Conservation (phyloP, 2,113 vertebrate genomes). For the Bubo bubo region DNA sequence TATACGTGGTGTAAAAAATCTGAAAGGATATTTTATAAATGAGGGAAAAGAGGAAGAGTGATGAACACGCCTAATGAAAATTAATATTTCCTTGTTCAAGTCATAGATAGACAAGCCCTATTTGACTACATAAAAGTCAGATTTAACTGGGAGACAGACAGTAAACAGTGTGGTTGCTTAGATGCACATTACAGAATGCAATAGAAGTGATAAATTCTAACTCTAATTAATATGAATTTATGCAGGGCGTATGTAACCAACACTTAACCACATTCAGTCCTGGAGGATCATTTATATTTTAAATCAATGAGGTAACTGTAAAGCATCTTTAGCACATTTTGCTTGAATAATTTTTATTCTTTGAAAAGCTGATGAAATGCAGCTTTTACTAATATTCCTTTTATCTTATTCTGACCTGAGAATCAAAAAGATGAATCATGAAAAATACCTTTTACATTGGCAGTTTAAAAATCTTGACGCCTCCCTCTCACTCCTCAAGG, state of each 20-base stretch:
- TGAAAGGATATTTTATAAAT: conserved; percentile 8
- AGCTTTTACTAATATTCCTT: neutral
- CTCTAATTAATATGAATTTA: conserved; percentile 5
- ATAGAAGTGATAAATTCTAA: neutral
- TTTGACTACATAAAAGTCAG: neutral
- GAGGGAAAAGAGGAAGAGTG: neutral
- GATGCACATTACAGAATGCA: neutral
- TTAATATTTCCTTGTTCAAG: neutral
- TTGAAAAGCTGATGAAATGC: neutral
- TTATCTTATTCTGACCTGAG: neutral
- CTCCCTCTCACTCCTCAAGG: neutral
- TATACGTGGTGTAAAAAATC: neutral
- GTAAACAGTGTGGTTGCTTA: neutral
- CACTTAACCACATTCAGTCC: neutral
- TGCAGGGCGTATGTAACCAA: neutral
- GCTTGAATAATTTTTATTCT: neutral
- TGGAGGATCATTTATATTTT: neutral
- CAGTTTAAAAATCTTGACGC: neutral
- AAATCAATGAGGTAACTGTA: neutral
- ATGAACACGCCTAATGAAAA: conserved; percentile 1
- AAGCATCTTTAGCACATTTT: neutral
- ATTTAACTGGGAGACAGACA: neutral
- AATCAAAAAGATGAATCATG: neutral
- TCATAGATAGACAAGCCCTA: neutral
- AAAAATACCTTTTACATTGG: neutral